A percentile compares a stretch with the other conserved stretches of the same genome.
Evolutionary conservation across 1,140 invertebrate genomes (phyloP).

Genomic region (Drosophila hydei): DNA sequence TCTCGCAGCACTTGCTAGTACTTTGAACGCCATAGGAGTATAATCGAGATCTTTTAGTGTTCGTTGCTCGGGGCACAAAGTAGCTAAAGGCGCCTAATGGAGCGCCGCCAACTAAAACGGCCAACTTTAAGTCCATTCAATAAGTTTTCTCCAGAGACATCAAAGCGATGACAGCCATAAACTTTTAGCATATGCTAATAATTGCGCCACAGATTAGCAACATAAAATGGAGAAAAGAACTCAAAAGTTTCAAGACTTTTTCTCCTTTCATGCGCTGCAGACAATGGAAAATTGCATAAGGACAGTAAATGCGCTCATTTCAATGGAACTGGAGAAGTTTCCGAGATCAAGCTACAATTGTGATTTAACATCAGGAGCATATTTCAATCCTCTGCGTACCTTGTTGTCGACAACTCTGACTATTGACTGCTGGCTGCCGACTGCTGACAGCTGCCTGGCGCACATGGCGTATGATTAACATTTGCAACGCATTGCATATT

Average conservation of each 20-base stretch:
- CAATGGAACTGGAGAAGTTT: not conserved
- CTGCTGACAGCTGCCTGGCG: conserved; percentile 33
- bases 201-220: conserved; percentile 38
- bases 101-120: conserved; percentile 33
- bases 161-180: conserved; percentile 38
- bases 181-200: conserved; percentile 50
- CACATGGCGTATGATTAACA: conserved; percentile 78
- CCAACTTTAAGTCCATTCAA: conserved; percentile 37
- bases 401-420: not conserved
- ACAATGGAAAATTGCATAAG: conserved; percentile 10
- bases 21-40: conserved; percentile 14
- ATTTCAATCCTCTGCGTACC: not conserved
- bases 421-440: conserved; percentile 11
- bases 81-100: conserved; percentile 41
- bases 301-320: conserved; percentile 7
- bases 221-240: conserved; percentile 8
- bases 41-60: conserved; percentile 38
- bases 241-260: conserved; percentile 21
- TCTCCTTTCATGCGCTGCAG: conserved; percentile 17
- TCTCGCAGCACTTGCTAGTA: conserved; percentile 28
- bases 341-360: conserved; percentile 17
- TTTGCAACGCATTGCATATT: conserved; percentile 70
- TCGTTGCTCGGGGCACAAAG: conserved; percentile 23
- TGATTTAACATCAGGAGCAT: conserved; percentile 21
- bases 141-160: conserved; percentile 39